Base-by-base conservation (phyloP, 2,888 invertebrate species). In the Drosophila lacicola region DNA sequence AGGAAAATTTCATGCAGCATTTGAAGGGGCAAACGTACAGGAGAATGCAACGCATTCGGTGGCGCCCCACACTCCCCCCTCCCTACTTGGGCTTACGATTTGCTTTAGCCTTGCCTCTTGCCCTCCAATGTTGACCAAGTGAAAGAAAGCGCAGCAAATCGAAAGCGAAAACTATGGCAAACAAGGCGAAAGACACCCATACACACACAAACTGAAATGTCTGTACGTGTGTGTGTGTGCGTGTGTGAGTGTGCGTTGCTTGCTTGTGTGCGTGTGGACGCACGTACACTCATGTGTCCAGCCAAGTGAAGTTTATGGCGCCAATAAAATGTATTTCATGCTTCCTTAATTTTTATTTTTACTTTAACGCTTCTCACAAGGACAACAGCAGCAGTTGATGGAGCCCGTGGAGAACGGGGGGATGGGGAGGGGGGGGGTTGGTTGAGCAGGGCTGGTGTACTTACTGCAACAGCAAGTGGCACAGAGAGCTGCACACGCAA, bases 281-380 rank as follows among this genome's bases (percentile, higher is more conserved):
- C 81, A 89, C 83, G 82, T 83, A 89, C 89, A 89, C 90, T 91
- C 90, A 88, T 90, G 81, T 91, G 90, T 90, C 90, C 91, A 91
- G 86, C 88, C 80, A 90, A 91, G 90, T 90, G 88, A 85, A 90
- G 91, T 91, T 91, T 91, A 91, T 91, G 90, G 89, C 83, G 89
- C 89, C 90, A 91, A 92, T 91, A 91, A 91, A 92, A 90, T 91
- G 92, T 91, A 91, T 91, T 91, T 91, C 91, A 91, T 91, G 92
- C 90, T 91, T 92, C 91, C 91, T 92, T 92, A 91, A 92, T 91
- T 91, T 91, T 91, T 91, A 92, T 91, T 90, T 89, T 84, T 82
- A 86, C 87, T 82, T 88, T 84, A 84, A 86, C 85, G 82, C 87
- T 89, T 78, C 73, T 76, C 76, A 58, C 80, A 76, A 66, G 69